phyloP scores from a whole-genome alignment of 2,888 invertebrate genomes.

The Zele albiditarsus region DNA sequence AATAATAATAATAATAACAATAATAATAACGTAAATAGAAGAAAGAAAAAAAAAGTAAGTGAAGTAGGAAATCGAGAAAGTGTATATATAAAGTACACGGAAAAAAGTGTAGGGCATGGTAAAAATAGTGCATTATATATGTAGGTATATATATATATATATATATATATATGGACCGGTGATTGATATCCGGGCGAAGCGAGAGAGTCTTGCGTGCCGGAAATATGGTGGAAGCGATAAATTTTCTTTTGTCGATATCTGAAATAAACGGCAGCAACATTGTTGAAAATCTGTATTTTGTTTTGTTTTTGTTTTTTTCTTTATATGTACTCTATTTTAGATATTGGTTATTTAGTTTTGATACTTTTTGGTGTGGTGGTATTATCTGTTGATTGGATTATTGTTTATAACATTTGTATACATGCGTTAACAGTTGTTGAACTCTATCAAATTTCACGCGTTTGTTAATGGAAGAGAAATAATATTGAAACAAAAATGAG shows the following conservation, averaged over 20 bases:
- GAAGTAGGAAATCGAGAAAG: slow-evolving; percentile 17
- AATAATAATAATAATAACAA: neutral
- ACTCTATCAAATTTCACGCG: too few species aligned
- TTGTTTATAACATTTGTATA: too few species aligned
- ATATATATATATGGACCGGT: slow-evolving; percentile 15
- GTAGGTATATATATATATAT: neutral
- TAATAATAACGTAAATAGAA: neutral
- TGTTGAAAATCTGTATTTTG: neutral
- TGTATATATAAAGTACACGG: slow-evolving; percentile 13
- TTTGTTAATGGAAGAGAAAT: too few species aligned
- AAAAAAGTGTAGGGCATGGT: neutral
- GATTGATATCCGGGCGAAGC: slow-evolving; percentile 32
- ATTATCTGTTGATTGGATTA: too few species aligned
- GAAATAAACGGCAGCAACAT: neutral
- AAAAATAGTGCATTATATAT: slow-evolving; percentile 7
- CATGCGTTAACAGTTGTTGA: too few species aligned
- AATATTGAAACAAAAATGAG: too few species aligned
- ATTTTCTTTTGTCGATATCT: slow-evolving; percentile 21
- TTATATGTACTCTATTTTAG: neutral
- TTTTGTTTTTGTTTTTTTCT: neutral
- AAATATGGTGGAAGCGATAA: slow-evolving; percentile 31
- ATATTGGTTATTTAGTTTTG: neutral
- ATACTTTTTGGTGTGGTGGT: too few species aligned
- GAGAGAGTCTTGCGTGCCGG: slow-evolving; percentile 15
- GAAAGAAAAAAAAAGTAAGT: neutral